A percentile compares a stretch with the other conserved stretches of the same genome.
phyloP scores from a whole-genome alignment of 1,140 invertebrate genomes.

The Diabrotica undecimpunctata region DNA sequence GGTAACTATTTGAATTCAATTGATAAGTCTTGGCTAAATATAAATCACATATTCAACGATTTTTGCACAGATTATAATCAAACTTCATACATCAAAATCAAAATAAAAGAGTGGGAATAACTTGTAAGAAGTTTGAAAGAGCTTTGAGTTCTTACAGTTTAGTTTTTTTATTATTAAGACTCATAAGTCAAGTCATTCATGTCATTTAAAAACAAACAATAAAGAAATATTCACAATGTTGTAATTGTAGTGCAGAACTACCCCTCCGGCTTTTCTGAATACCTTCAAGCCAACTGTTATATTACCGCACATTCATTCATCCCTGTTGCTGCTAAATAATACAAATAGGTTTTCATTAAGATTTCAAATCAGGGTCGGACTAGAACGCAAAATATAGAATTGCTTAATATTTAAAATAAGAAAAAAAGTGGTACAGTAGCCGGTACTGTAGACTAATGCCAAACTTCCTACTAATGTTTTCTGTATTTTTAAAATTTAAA shows the following conservation, averaged over 20 bases:
- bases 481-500: too few relatives aligned
- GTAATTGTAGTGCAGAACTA: neutral
- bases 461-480: too few relatives aligned
- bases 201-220: conserved; percentile 1
- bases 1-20: too few relatives aligned
- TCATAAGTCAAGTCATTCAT: conserved; percentile 1
- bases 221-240: neutral
- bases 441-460: too few relatives aligned
- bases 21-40: too few relatives aligned
- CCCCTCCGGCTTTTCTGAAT: neutral
- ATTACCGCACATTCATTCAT: conserved; percentile 2
- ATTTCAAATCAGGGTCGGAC: neutral
- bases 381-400: neutral
- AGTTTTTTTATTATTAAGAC: neutral
- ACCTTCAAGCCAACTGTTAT: neutral
- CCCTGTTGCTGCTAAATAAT: neutral
- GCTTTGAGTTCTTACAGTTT: neutral
- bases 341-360: conserved; percentile 1
- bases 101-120: too few relatives aligned
- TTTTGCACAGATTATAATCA: too few relatives aligned
- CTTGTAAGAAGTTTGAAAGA: too few relatives aligned
- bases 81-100: too few relatives aligned
- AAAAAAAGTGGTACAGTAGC: too few relatives aligned
- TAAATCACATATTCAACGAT: too few relatives aligned
- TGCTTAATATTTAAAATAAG: too few relatives aligned